phyloP scores from a whole-genome alignment of 1,140 invertebrate genomes.

The Telenomus remus region DNA sequence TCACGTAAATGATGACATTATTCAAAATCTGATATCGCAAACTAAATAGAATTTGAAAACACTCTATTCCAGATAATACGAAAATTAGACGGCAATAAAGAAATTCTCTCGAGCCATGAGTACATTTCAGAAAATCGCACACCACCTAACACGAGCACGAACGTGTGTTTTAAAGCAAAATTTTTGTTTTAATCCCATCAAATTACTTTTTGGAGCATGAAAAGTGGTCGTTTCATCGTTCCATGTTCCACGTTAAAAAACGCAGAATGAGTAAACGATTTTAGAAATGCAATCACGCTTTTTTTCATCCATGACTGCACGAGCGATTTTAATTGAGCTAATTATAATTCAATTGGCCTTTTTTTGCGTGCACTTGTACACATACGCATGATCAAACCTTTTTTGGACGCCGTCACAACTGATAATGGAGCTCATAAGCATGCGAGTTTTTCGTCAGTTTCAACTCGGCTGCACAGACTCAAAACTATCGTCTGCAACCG shows the following conservation, averaged over 20 bases:
- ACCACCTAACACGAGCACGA: neutral
- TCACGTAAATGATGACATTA: no score
- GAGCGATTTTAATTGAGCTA: conserved; percentile 25
- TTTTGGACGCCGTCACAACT: neutral
- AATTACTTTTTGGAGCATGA: conserved; percentile 38
- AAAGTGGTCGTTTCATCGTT: conserved; percentile 20
- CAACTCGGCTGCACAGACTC: conserved; percentile 22
- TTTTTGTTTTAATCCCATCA: conserved; percentile 19
- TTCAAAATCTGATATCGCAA: no score
- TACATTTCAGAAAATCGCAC: no score
- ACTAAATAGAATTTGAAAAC: no score
- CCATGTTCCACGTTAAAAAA: conserved; percentile 3
- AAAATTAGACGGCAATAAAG: no score
- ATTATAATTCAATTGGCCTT: conserved; percentile 26
- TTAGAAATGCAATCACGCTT: conserved; percentile 42
- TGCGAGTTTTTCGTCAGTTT: neutral
- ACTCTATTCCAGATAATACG: no score
- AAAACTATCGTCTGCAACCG: conserved; percentile 53
- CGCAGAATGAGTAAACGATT: conserved; percentile 24
- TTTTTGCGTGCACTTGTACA: neutral
- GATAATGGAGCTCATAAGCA: conserved; percentile 13
- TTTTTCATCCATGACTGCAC: conserved; percentile 4
- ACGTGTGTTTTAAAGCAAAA: neutral
- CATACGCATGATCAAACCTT: conserved; percentile 1
- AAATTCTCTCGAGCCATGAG: no score